These are phyloP conservation scores for Labroides dimidiatus DNA, from an alignment of 2,797 vertebrate genomes.

Conservation along the genomic window DNA sequence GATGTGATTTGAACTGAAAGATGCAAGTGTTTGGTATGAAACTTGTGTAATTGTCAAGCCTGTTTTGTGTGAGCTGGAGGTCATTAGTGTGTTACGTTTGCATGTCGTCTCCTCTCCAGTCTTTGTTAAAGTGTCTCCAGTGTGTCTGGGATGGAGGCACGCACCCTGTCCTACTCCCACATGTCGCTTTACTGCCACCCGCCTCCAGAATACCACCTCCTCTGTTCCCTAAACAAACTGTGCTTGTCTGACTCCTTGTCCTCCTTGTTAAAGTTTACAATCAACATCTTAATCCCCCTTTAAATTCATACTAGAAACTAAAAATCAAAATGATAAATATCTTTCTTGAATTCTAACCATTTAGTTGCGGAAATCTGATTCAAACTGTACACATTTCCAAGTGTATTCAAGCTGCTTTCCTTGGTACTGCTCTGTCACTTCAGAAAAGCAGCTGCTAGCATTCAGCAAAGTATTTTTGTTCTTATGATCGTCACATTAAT, in stretches of 20 bases:
- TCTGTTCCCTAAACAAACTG: background rate
- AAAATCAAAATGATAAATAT: no score
- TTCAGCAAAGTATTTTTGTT: no score
- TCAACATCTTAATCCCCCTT: no score
- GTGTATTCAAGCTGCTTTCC: no score
- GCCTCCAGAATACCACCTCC: background rate
- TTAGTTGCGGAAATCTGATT: no score
- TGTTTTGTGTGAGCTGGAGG: conserved; percentile 39
- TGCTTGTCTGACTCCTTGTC: background rate
- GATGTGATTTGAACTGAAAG: conserved; percentile 49
- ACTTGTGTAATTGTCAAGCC: background rate
- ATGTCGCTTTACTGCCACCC: conserved; percentile 17
- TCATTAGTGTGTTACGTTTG: conserved; percentile 61
- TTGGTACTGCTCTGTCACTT: no score
- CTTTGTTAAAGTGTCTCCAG: conserved; percentile 68
- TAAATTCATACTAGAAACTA: no score
- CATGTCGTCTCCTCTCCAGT: conserved; percentile 45
- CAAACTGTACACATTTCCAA: no score
- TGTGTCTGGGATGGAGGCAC: conserved; percentile 62
- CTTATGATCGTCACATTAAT: no score
- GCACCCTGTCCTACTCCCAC: conserved; percentile 44
- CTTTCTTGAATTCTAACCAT: no score
- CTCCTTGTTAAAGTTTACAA: background rate
- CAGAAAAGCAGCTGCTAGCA: no score
- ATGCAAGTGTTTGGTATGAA: conserved; percentile 4